A percentile compares a stretch with the other conserved stretches of the same genome.
These are phyloP conservation scores for Agriopis leucophaearia DNA, from an alignment of 2,888 invertebrate species.

Conservation along the genomic window DNA sequence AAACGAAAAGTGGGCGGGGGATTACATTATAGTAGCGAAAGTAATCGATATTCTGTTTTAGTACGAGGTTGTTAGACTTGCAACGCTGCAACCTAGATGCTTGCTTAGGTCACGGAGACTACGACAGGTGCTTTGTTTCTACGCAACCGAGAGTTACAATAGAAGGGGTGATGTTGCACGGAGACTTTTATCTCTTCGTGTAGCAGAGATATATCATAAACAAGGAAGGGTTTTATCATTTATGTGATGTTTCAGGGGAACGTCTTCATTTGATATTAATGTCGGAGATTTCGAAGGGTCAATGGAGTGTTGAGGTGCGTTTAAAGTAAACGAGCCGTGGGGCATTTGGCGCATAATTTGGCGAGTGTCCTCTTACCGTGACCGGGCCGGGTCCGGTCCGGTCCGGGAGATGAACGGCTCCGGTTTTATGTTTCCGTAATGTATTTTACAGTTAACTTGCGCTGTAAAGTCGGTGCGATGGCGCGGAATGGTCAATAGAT, in stretches of 20 bases:
- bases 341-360: conserved; percentile 80
- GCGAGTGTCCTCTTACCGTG: conserved; percentile 55
- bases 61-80: conserved; percentile 84
- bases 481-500: conserved; percentile 44
- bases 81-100: conserved; percentile 81
- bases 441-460: conserved; percentile 48
- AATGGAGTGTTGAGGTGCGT: conserved; percentile 73
- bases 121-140: conserved; percentile 57
- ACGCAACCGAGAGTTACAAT: conserved; percentile 39
- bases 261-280: conserved; percentile 71
- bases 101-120: conserved; percentile 74
- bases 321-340: conserved; percentile 80
- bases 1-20: conserved; percentile 87
- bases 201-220: conserved; percentile 55
- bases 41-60: conserved; percentile 87
- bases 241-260: conserved; percentile 42
- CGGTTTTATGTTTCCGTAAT: conserved; percentile 62
- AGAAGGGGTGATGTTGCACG: neutral
- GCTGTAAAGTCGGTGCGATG: conserved; percentile 42
- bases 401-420: conserved; percentile 62
- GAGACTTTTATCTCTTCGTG: conserved; percentile 35
- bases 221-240: conserved; percentile 58
- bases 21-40: conserved; percentile 88
- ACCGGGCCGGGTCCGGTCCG: conserved; percentile 41
- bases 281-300: conserved; percentile 67